These are phyloP conservation scores for Melieria omissa DNA, from an alignment of 2,888 invertebrate species.

Conservation along the genomic window DNA sequence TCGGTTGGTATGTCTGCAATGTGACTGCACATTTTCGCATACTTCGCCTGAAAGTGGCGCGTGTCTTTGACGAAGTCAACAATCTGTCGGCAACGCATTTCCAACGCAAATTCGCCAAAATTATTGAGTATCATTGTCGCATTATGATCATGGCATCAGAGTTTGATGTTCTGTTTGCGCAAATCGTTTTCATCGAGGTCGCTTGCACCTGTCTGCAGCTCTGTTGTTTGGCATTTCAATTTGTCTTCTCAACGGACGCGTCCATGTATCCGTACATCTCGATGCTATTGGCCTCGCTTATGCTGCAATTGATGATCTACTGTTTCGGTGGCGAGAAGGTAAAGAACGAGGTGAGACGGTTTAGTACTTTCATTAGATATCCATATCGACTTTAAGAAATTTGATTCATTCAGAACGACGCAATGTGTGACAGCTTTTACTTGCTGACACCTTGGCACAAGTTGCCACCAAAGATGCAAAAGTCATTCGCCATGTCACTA, in stretches of 20 bases:
- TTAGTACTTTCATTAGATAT: not conserved
- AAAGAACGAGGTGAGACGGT: conserved; percentile 38
- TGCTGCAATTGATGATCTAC: conserved; percentile 44
- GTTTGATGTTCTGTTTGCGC: conserved; percentile 39
- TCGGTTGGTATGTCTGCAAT: conserved; percentile 43
- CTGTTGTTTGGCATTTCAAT: conserved; percentile 40
- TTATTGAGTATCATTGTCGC: conserved; percentile 29
- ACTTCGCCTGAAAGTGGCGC: conserved; percentile 33
- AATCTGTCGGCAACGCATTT: not conserved
- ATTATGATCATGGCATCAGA: conserved; percentile 30
- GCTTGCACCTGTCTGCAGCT: conserved; percentile 38
- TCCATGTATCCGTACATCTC: conserved; percentile 35
- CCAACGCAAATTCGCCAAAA: conserved; percentile 15
- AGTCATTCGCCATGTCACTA: conserved; percentile 36
- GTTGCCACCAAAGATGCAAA: conserved; percentile 30
- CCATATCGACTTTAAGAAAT: not conserved
- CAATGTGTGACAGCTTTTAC: conserved; percentile 36
- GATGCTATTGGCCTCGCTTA: conserved; percentile 20
- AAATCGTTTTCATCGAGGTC: conserved; percentile 41
- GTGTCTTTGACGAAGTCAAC: not conserved
- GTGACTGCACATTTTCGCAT: conserved; percentile 44
- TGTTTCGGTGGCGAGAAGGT: conserved; percentile 46
- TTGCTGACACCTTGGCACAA: conserved; percentile 40
- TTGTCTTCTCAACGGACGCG: conserved; percentile 32
- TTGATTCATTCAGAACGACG: conserved; percentile 19